Base-by-base conservation (phyloP, 1,140 invertebrate species). In the Drosophila athabasca region DNA sequence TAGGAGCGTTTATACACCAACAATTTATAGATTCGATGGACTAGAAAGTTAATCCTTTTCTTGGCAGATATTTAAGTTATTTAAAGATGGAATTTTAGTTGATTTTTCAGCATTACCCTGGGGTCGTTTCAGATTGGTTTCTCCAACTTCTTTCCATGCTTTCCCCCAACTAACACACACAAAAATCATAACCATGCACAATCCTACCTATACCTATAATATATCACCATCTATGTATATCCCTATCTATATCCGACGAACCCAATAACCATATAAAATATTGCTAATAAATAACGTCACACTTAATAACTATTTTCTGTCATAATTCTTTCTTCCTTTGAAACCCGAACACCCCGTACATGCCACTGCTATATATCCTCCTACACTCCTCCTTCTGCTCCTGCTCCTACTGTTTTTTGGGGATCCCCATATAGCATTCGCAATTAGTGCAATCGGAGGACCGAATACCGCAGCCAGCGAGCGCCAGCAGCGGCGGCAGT, bases 401-500 rank as follows among this genome's bases (percentile, higher is more conserved):
- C 31, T 24, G 24, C 15, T 41, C 44, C 24, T 9, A 53, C 39
- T 39, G 15, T 43, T 11, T 59, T 43, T 11, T 59, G 15, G 39
- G 22, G 58, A 11, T 52, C 39, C 19, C 17, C 50, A 44, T 52
- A 35, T 69, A 88, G 84, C 79, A 79, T 67, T 88, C 83, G 62
- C 84, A 88, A 80, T 79, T 88, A 83, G 83, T 88, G 76, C 79
- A 88, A 49, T 65, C 83, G 15, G 65, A 76, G 79, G 84, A 88
- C 76, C 66, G 72, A 44, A 64, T 90, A 26, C 88, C 91, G 49
- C 79, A 90, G 50, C 75, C 89, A 54, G 87, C 92, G 41, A 91
- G 90, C 62, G 93, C 93, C 70, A 93, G 93, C 74, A 93, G 94
- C 81, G 95, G 95, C 50, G 93, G 94, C 71, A 94, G 94, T 70